Evolutionary conservation across 1,140 invertebrate species (phyloP).

Genomic region (Lasioglossum albipes): DNA sequence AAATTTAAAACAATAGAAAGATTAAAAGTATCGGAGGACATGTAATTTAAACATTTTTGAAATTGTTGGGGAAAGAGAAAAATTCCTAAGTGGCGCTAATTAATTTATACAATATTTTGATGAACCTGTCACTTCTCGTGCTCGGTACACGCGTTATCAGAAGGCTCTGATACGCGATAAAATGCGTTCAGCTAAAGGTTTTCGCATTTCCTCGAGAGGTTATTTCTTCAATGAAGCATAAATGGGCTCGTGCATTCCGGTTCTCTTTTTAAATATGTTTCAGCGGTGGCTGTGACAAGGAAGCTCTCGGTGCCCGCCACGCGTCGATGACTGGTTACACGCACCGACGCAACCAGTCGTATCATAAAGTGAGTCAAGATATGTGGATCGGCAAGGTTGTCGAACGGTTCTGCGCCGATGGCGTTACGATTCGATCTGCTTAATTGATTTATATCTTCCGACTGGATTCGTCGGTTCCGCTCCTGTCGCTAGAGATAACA

Average conservation of each 20-base stretch:
- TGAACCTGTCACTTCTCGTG: background rate
- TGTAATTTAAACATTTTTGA: too few species aligned
- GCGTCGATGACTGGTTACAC: conserved; percentile 1
- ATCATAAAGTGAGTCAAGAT: background rate
- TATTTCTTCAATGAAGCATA: background rate
- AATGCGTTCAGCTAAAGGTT: background rate
- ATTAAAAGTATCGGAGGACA: too few species aligned
- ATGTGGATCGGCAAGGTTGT: conserved; percentile 35
- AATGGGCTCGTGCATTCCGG: background rate
- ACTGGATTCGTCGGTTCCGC: conserved; percentile 1
- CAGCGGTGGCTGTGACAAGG: background rate
- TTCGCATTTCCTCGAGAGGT: rapidly evolving
- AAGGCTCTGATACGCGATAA: too few species aligned
- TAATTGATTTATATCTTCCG: conserved; percentile 39
- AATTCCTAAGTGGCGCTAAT: too few species aligned
- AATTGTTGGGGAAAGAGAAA: too few species aligned
- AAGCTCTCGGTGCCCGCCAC: background rate
- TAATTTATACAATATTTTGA: background rate
- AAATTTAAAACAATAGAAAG: too few species aligned
- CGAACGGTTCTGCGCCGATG: conserved; percentile 28
- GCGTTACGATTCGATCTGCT: conserved; percentile 32
- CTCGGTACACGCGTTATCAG: background rate
- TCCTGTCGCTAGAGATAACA: background rate
- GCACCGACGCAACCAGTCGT: conserved; percentile 7
- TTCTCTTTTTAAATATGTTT: background rate